Conservation (phyloP, 2,113 vertebrate species). For the Spilogale gracilis region DNA sequence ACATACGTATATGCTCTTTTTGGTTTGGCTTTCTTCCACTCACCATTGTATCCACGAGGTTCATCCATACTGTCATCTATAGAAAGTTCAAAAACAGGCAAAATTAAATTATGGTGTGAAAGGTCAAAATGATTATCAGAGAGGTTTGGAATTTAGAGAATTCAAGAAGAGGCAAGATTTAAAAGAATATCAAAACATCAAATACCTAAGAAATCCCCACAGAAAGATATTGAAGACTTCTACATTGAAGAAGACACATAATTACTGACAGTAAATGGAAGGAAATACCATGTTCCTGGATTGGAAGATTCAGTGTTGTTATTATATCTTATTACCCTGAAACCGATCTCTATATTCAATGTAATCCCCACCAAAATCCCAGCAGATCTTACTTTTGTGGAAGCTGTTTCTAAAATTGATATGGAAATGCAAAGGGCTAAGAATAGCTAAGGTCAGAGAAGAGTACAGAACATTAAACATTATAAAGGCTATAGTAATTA, state of each 20-base stretch:
- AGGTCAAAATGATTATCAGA: neutral
- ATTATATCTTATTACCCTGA: neutral
- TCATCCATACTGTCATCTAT: neutral
- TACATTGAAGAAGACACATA: neutral
- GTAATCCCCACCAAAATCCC: neutral
- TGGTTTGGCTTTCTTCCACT: neutral
- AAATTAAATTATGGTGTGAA: neutral
- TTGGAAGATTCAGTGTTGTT: neutral
- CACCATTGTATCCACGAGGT: neutral
- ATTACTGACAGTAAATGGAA: neutral
- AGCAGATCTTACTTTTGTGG: neutral
- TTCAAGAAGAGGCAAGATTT: neutral
- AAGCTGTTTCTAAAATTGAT: conserved; percentile 16
- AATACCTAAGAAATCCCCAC: neutral
- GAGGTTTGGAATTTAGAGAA: neutral
- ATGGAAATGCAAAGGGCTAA: neutral
- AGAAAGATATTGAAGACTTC: neutral
- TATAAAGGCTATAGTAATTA: neutral
- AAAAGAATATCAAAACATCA: neutral
- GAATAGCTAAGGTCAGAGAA: neutral
- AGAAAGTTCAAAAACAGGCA: neutral
- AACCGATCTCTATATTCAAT: neutral
- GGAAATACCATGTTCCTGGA: neutral
- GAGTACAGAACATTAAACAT: neutral
- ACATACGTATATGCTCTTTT: neutral